Evolutionary conservation across 2,113 vertebrate species (phyloP).

Genomic region (Holacanthus passer): DNA sequence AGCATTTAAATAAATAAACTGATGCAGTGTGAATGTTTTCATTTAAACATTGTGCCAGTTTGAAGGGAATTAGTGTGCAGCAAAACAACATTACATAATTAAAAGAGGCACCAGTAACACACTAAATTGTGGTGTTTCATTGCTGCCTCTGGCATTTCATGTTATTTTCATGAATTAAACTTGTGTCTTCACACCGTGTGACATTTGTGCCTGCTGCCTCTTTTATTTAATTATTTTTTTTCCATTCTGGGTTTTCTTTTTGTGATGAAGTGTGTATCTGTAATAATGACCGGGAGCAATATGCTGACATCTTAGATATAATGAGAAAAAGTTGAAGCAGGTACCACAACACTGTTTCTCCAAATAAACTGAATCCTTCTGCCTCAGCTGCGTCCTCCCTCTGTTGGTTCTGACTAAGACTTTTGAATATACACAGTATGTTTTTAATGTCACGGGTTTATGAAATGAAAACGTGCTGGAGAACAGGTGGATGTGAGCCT

Average conservation of each 20-base stretch:
- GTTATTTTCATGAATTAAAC: slow-evolving; percentile 29
- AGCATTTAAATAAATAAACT: background rate
- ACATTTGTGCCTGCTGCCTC: background rate
- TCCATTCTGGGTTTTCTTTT: background rate
- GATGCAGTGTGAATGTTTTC: background rate
- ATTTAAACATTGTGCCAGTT: background rate
- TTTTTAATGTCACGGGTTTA: background rate
- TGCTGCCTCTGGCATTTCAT: slow-evolving; percentile 12
- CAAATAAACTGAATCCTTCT: background rate
- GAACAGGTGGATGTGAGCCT: slow-evolving; percentile 30
- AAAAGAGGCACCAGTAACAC: background rate
- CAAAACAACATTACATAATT: slow-evolving; percentile 33
- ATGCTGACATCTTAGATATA: background rate
- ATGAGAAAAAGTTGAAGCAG: background rate
- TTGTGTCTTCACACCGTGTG: background rate
- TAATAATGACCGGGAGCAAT: background rate
- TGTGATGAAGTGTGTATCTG: background rate
- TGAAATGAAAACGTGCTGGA: background rate
- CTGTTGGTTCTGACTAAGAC: background rate
- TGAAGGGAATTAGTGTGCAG: background rate
- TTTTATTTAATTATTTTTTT: too few species aligned
- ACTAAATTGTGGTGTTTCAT: slow-evolving; percentile 3
- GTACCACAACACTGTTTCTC: background rate
- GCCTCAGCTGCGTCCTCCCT: background rate
- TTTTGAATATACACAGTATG: background rate